These are phyloP conservation scores for Cichlasoma orientale DNA, from an alignment of 2,797 vertebrate species.

Conservation along the genomic window DNA sequence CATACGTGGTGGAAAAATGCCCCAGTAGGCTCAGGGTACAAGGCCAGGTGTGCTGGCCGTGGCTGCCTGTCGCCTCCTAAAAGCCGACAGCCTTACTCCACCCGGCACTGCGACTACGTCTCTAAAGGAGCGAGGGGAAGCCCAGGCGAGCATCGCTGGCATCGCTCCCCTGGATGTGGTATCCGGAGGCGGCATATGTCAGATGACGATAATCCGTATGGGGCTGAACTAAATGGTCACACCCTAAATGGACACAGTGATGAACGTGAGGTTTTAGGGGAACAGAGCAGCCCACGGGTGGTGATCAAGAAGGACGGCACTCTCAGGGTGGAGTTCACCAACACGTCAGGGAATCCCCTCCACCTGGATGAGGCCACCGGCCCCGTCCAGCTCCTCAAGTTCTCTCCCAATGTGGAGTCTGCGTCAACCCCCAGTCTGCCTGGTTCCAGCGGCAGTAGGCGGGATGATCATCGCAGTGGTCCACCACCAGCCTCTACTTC, in stretches of 20 bases:
- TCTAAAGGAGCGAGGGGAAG: conserved; percentile 78
- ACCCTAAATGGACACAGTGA: conserved; percentile 78
- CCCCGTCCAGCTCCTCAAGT: conserved; percentile 93
- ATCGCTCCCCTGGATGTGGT: conserved; percentile 63
- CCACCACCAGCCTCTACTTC: conserved; percentile 79
- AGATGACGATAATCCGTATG: conserved; percentile 74
- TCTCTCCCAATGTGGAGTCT: conserved; percentile 86
- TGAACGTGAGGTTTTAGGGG: conserved; percentile 74
- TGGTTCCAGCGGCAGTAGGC: conserved; percentile 73
- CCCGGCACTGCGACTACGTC: conserved; percentile 81
- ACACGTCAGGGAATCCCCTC: conserved; percentile 74
- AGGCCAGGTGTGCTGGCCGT: conserved; percentile 86
- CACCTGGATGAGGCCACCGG: conserved; percentile 80
- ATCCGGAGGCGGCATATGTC: conserved; percentile 73
- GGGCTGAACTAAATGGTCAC: conserved; percentile 78
- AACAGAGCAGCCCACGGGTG: conserved; percentile 89
- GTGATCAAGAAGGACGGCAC: conserved; percentile 93
- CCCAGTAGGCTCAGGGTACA: conserved; percentile 80
- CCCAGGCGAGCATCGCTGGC: conserved; percentile 60
- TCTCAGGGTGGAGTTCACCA: conserved; percentile 93
- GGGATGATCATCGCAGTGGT: conserved; percentile 67
- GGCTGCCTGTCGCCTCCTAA: conserved; percentile 92
- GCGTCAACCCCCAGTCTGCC: conserved; percentile 76
- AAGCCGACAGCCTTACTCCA: conserved; percentile 84
- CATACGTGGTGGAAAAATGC: conserved; percentile 85